Conservation (phyloP, 2,888 invertebrate species). For the Drosophila recens region DNA sequence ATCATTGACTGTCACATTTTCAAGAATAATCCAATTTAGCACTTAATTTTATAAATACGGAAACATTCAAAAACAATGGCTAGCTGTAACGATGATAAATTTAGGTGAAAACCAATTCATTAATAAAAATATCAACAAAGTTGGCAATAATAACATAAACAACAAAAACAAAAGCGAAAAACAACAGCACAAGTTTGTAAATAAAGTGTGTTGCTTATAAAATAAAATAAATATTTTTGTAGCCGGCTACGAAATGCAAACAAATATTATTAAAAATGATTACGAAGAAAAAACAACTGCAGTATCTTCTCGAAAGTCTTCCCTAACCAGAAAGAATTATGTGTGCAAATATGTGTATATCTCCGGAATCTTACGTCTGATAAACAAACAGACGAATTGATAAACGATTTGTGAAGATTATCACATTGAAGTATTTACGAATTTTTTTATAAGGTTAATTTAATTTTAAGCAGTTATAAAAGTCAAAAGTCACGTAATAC, state of each 20-base stretch:
- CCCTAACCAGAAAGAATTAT: constrained; percentile 14
- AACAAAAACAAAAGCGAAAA: constrained; percentile 23
- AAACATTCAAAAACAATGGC: constrained; percentile 36
- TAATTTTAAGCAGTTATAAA: constrained; percentile 4
- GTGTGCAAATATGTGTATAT: constrained; percentile 2
- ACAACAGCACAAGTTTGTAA: constrained; percentile 32
- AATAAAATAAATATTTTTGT: constrained; percentile 65
- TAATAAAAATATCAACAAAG: constrained; percentile 53
- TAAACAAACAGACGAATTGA: constrained; percentile 12
- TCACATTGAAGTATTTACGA: background rate
- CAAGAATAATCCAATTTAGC: constrained; percentile 57
- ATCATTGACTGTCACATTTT: constrained; percentile 42
- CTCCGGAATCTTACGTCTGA: background rate
- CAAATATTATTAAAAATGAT: constrained; percentile 38
- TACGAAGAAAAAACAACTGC: constrained; percentile 45
- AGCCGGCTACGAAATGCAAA: constrained; percentile 28
- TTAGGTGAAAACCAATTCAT: constrained; percentile 44
- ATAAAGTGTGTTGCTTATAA: constrained; percentile 49
- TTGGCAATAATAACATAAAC: constrained; percentile 18
- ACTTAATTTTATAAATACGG: constrained; percentile 60
- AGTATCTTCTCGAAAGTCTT: constrained; percentile 17
- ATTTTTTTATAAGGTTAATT: background rate
- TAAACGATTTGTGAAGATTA: constrained; percentile 3
- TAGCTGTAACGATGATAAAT: constrained; percentile 40
- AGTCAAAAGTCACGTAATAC: constrained; percentile 11